Evolutionary conservation across 2,888 invertebrate genomes (phyloP).

Genomic region (Schizotus pectinicornis): DNA sequence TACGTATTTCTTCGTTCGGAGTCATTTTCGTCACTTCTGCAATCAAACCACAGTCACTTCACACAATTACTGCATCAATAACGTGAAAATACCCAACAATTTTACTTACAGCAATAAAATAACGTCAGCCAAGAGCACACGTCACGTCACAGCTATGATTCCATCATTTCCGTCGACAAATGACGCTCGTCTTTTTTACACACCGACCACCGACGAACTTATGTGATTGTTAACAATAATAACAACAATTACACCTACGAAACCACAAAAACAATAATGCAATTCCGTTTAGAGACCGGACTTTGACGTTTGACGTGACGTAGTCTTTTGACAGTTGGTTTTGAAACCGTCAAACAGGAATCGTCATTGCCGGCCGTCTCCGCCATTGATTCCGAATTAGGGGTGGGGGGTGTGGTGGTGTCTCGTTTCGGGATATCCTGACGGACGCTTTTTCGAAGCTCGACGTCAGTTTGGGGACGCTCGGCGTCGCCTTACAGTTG

Average conservation of each 20-base stretch:
- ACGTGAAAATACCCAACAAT: too few species aligned
- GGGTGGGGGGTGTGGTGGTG: background rate
- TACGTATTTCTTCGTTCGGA: slow-evolving; percentile 61
- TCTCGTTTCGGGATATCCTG: background rate
- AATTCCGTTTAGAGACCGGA: too few species aligned
- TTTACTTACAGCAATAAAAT: too few species aligned
- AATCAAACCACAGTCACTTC: background rate
- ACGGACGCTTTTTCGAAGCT: background rate
- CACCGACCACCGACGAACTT: too few species aligned
- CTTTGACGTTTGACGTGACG: too few species aligned
- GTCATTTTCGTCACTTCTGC: slow-evolving; percentile 30
- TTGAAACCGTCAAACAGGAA: background rate
- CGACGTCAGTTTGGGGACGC: background rate
- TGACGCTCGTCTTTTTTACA: too few species aligned
- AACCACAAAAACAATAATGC: too few species aligned
- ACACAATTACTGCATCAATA: background rate
- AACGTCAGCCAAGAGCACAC: background rate
- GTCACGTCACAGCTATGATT: background rate
- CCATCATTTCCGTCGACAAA: background rate
- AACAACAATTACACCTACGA: too few species aligned
- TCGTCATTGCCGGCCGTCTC: background rate
- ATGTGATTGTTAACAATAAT: too few species aligned
- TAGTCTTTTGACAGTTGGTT: too few species aligned
- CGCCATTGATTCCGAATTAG: background rate
- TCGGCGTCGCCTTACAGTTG: background rate